These are phyloP conservation scores for Trichopoda pennipes DNA, from an alignment of 2,888 invertebrate species.

Conservation along the genomic window DNA sequence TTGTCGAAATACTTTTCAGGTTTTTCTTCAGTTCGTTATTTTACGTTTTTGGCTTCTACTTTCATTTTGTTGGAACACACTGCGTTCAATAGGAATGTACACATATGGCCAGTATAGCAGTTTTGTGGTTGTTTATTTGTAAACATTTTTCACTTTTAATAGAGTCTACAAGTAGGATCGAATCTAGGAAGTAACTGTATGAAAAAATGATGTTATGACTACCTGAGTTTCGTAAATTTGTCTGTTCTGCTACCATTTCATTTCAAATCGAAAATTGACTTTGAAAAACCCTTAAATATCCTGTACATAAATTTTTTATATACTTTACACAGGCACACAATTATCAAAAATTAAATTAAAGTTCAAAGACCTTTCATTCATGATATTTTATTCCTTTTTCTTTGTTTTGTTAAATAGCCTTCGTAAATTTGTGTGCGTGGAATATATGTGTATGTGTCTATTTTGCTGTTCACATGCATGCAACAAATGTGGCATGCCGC, in stretches of 20 bases:
- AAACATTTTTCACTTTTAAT: constrained; percentile 21
- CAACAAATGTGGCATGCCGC: constrained; percentile 64
- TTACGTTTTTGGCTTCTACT: not conserved
- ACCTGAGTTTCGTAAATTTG: constrained; percentile 57
- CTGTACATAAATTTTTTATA: constrained; percentile 27
- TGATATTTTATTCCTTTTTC: constrained; percentile 1
- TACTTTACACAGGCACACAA: not conserved
- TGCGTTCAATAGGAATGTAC: constrained; percentile 46
- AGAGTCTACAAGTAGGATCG: not conserved
- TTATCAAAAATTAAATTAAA: constrained; percentile 24
- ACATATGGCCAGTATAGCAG: constrained; percentile 64
- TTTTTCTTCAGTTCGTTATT: constrained; percentile 18
- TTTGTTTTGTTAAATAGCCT: not conserved
- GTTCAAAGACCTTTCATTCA: constrained; percentile 63
- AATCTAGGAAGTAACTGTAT: constrained; percentile 5
- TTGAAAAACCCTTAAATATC: constrained; percentile 56
- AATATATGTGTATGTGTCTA: not conserved
- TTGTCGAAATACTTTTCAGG: constrained; percentile 39
- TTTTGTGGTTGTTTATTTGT: constrained; percentile 58
- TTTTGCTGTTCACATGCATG: constrained; percentile 26
- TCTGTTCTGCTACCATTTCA: constrained; percentile 25
- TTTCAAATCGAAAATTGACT: constrained; percentile 15
- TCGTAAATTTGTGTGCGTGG: no score
- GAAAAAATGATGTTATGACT: constrained; percentile 28
- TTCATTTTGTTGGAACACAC: constrained; percentile 10